Conservation (phyloP, 1,140 invertebrate genomes). For the Drosophila sturtevanti region DNA sequence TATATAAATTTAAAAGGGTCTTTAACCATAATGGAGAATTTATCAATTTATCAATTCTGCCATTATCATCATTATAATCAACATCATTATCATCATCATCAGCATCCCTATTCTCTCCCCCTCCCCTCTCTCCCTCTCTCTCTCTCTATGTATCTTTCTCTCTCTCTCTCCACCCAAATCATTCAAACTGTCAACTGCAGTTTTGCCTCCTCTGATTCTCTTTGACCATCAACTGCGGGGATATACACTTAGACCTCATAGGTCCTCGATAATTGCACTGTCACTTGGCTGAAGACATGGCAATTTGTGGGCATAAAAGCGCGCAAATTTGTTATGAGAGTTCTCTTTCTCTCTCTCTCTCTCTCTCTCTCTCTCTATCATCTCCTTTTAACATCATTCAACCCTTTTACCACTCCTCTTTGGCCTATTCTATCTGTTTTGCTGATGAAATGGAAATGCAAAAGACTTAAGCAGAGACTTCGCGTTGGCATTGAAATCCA, state of each 20-base stretch:
- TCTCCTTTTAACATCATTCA: conserved; percentile 27
- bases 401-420: background rate
- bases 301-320: conserved; percentile 80
- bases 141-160: too few relatives aligned
- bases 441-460: conserved; percentile 76
- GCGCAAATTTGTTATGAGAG: conserved; percentile 77
- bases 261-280: conserved; percentile 76
- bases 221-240: background rate
- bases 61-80: conserved; percentile 17
- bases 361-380: conserved; percentile 3
- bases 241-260: conserved; percentile 26
- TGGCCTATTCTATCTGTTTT: conserved; percentile 31
- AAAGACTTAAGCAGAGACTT: conserved; percentile 40
- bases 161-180: conserved; percentile 15
- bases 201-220: background rate
- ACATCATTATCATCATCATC: conserved; percentile 34
- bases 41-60: conserved; percentile 56
- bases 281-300: conserved; percentile 79
- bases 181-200: conserved; percentile 76
- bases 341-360: conserved; percentile 23
- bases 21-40: conserved; percentile 67
- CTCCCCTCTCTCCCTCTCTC: too few relatives aligned
- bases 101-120: too few relatives aligned
- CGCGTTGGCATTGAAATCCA: conserved; percentile 69
- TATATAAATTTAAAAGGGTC: too few relatives aligned